These are phyloP conservation scores for Australoheros facetus DNA, from an alignment of 2,797 vertebrate species.

Conservation along the genomic window DNA sequence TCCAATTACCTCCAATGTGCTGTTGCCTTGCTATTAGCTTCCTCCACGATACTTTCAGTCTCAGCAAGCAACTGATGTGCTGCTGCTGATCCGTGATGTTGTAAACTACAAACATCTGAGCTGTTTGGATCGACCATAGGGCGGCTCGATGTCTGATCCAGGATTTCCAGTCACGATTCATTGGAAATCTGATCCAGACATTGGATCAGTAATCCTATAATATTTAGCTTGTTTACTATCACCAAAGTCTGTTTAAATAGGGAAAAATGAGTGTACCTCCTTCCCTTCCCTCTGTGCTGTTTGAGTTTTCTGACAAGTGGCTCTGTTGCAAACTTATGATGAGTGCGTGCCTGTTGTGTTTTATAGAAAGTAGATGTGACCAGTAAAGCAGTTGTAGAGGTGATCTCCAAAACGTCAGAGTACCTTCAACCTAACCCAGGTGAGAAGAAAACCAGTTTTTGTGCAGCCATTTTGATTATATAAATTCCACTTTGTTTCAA, in stretches of 20 bases:
- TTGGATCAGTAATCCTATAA: not conserved
- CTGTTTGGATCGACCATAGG: not conserved
- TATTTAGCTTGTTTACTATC: not conserved
- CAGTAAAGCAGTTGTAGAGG: conserved; percentile 94
- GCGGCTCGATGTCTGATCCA: not conserved
- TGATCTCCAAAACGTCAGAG: conserved; percentile 95
- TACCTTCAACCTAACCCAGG: conserved; percentile 99
- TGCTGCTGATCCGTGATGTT: not conserved
- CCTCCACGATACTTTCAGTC: not conserved
- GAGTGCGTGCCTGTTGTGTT: conserved; percentile 42
- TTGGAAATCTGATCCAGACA: too few relatives aligned
- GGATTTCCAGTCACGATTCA: not conserved
- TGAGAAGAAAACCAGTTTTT: conserved; percentile 61
- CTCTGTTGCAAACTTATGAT: conserved; percentile 15
- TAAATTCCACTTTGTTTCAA: not conserved
- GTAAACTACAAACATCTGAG: not conserved
- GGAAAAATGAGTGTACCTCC: too few relatives aligned
- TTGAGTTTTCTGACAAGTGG: not conserved
- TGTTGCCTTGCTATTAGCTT: not conserved
- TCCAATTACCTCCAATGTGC: not conserved
- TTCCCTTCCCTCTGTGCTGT: not conserved
- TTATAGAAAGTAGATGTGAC: conserved; percentile 97
- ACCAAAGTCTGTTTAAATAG: not conserved
- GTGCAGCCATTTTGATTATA: not conserved
- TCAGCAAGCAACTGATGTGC: not conserved